Base-by-base conservation (phyloP, 2,888 invertebrate genomes). In the Pilophorus perplexus region DNA sequence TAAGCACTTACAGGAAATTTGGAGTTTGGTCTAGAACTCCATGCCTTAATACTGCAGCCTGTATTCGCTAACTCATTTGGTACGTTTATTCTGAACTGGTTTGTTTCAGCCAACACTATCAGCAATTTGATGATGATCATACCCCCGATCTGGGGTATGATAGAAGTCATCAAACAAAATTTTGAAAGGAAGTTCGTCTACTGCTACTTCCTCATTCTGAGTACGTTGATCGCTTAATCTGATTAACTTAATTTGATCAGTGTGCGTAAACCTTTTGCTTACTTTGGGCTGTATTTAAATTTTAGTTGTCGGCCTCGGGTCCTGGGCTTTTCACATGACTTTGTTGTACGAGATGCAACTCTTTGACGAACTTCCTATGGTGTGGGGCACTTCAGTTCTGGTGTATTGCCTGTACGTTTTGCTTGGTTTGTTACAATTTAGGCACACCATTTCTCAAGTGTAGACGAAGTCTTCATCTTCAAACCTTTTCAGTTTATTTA, bases 361-460 rank as follows among this genome's bases (percentile, higher is more conserved):
- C 57, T 74, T 79, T 69, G 80, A 80, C 74, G 80, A 80, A 69
- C 72, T 80, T 23, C 79, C 79, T 4, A 80, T 80, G 80, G 75
- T 73, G 27, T 73, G 73, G 72, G 73, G 73, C 20, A 73, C 77
- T 60, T 74, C 76, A 33, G 75, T 78, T 48, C 72, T 78, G 22
- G 69, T 79, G 23, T 79, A 78, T 73, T 73, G 75, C 64, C 71
- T 78, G 77, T 78, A 75, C 76, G 77, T 77, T 54, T 5, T 20
- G 27, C 38, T 18, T 25, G n/a, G n/a, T n/a, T n/a, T n/a, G n/a
- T 42, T 46, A 33, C 16, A 42, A 42, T 42, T 42, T 10, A 33
- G 10, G 33, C 33, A 33, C 6, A 33, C 6, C 14, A 42, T 22
- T 44, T 18, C 20, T 25, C 54, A n/a, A n/a, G n/a, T n/a, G n/a